Evolutionary conservation across 2,888 invertebrate genomes (phyloP).

Genomic region (Caradrina clavipalpis): DNA sequence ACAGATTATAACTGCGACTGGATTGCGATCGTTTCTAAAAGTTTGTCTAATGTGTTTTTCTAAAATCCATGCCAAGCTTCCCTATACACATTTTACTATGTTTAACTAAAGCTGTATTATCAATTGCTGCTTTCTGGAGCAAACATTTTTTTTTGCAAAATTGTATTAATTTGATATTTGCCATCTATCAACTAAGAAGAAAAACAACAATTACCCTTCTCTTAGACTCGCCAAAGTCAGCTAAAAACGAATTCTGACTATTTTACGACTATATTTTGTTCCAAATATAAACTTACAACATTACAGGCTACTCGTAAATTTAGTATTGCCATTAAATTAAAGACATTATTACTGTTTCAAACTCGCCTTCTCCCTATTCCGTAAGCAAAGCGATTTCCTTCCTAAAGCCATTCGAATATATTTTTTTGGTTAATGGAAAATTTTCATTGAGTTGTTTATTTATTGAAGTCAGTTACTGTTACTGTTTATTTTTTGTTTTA

Average conservation of each 20-base stretch:
- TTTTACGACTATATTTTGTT: not conserved
- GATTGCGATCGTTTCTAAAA: too few relatives aligned
- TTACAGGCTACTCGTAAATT: conserved; percentile 23
- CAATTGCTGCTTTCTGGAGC: too few relatives aligned
- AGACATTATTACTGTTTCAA: conserved; percentile 42
- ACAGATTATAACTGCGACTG: too few relatives aligned
- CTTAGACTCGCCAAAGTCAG: too few relatives aligned
- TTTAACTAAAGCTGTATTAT: too few relatives aligned
- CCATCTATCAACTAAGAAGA: too few relatives aligned
- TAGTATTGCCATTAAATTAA: conserved; percentile 29
- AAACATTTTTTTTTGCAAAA: too few relatives aligned
- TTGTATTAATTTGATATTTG: too few relatives aligned
- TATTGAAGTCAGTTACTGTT: not conserved
- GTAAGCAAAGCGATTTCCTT: conserved; percentile 39
- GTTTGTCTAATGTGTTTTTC: too few relatives aligned
- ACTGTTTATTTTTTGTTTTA: not conserved
- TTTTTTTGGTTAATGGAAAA: conserved; percentile 31
- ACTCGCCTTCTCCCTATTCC: conserved; percentile 26
- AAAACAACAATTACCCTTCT: too few relatives aligned
- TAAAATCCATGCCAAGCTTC: too few relatives aligned
- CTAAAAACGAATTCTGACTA: not conserved
- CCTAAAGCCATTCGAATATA: conserved; percentile 25
- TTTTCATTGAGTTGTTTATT: conserved; percentile 18
- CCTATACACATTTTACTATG: too few relatives aligned
- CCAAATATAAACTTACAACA: conserved; percentile 22